Conservation (phyloP, 2,888 invertebrate species). For the Uloborus plumipes region DNA sequence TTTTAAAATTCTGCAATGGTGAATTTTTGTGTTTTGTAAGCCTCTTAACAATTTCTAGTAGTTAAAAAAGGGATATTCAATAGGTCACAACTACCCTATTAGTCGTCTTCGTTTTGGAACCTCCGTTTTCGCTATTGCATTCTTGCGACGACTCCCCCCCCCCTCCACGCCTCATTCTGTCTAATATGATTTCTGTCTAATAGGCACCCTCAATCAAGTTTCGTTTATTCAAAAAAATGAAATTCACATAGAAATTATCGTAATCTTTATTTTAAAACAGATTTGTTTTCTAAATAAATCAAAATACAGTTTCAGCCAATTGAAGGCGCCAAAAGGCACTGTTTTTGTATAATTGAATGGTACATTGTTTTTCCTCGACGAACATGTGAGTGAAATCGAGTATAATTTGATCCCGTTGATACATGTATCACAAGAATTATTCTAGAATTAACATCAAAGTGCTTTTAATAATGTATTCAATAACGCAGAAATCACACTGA, state of each 20-base stretch:
- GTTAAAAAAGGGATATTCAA: too few species aligned
- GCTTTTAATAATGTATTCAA: slow-evolving; percentile 8
- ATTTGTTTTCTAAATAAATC: slow-evolving; percentile 48
- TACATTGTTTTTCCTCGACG: slow-evolving; percentile 1
- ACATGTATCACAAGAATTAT: slow-evolving; percentile 53
- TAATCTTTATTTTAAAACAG: slow-evolving; percentile 54
- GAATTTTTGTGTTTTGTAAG: too few species aligned
- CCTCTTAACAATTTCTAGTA: too few species aligned
- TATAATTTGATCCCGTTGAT: slow-evolving; percentile 53
- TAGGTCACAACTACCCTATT: too few species aligned
- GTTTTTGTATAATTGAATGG: slow-evolving; percentile 18
- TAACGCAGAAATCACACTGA: slow-evolving; percentile 3
- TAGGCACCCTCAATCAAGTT: background rate
- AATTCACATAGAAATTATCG: background rate
- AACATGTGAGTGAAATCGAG: slow-evolving; percentile 11
- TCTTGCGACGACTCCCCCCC: too few species aligned
- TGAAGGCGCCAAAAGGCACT: slow-evolving; percentile 42
- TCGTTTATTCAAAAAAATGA: too few species aligned
- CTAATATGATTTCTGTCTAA: too few species aligned
- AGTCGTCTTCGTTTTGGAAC: too few species aligned
- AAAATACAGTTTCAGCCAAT: slow-evolving; percentile 29
- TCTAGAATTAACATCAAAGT: slow-evolving; percentile 33
- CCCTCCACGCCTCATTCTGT: too few species aligned
- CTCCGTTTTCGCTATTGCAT: too few species aligned
- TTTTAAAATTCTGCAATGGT: too few species aligned